Evolutionary conservation across 2,113 vertebrate genomes (phyloP).

Genomic region (Mustelus asterias): DNA sequence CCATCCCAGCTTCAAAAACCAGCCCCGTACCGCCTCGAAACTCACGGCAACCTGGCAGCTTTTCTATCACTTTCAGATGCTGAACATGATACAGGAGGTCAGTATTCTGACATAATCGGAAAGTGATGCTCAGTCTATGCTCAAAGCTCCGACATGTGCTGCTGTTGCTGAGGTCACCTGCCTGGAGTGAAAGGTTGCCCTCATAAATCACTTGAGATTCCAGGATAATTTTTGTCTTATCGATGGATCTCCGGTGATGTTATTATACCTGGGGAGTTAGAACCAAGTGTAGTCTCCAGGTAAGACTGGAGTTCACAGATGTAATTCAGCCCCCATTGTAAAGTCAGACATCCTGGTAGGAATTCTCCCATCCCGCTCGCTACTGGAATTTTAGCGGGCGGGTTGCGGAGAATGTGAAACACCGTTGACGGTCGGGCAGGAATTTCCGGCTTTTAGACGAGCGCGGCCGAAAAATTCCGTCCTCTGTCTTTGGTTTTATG

Average conservation of each 20-base stretch:
- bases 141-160: background rate
- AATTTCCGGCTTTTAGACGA: too few species aligned
- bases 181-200: background rate
- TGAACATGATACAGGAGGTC: conserved; percentile 15
- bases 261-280: background rate
- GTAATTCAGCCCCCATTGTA: background rate
- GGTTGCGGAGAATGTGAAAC: too few species aligned
- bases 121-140: background rate
- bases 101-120: conserved; percentile 20
- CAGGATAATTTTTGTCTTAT: background rate
- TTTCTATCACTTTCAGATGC: conserved; percentile 27
- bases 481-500: background rate
- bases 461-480: too few species aligned
- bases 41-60: background rate
- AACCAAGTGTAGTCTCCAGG: background rate
- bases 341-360: background rate
- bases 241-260: background rate
- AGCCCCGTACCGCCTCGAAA: background rate
- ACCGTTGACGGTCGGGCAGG: too few species aligned
- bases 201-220: background rate
- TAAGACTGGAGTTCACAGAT: background rate
- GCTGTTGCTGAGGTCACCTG: background rate
- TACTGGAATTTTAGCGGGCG: too few species aligned
- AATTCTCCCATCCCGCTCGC: too few species aligned
- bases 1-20: background rate